Base-by-base conservation (phyloP, 2,113 vertebrate genomes). In the Triplophysa dalaica region DNA sequence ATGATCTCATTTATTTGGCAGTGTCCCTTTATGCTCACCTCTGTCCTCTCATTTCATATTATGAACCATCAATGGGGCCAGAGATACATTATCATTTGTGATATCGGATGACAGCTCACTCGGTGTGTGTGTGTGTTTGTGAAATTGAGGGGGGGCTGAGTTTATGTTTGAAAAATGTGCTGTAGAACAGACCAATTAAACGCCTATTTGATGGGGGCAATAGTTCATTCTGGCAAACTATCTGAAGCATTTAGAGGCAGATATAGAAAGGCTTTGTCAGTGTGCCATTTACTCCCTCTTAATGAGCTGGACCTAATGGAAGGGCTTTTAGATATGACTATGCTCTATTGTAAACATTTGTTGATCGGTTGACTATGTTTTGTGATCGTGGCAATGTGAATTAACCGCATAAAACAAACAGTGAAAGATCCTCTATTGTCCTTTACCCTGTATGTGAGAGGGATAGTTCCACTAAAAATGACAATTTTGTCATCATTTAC, bases 1-100 rank as follows among this genome's bases (percentile, higher is more conserved):
- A 91, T 93, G 92, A 93, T 92, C 90, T 91, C 83, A 90, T 92
- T 92, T 92, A 89, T 89, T 89, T 88, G 86, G 81, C 82, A 85
- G 86, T 85, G 86, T 87, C 86, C 87, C 87, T 77, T 74, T 84
- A 83, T 85, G 84, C 86, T 84, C 68, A 77, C 78, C 88, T 88
- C 78, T 90, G 89, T 90, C 89, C 90, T 85, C 80, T 81, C 72
- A 78, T 85, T 85, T 70, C 85, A 83, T 83, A 84, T 89, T 89
- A 85, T 64, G 63, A 83, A 77, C 69, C 79, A 87, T 87, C 89
- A 86, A 88, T 85, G 86, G 83, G 70, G 84, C 80, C 77, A 85
- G 80, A 84, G 64, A 85, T 77, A 82, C 82, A 80, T 85, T 85
- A 79, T 67, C 70, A 86, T 79, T 81, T 78, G 77, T 82, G 66